These are phyloP conservation scores for Geodia barretti DNA, from an alignment of 37 sponge, comb jelly and placozoan species.

Conservation along the genomic window DNA sequence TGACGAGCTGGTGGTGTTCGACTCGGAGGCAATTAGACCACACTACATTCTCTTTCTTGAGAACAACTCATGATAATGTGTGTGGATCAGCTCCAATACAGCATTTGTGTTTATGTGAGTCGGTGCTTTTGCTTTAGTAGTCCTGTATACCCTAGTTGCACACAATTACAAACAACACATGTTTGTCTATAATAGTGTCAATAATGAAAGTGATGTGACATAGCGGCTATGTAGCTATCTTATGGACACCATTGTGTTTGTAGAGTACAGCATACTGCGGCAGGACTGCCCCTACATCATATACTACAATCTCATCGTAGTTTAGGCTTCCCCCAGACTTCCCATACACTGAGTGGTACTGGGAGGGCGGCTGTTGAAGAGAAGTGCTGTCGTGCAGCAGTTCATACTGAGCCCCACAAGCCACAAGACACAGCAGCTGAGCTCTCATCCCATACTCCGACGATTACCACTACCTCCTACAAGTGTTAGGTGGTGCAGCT, in stretches of 20 bases:
- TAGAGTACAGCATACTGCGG: slow-evolving; percentile 61
- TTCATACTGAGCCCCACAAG: slow-evolving; percentile 44
- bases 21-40: slow-evolving; percentile 36
- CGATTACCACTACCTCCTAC: too few relatives aligned
- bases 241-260: slow-evolving; percentile 54
- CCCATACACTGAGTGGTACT: slow-evolving; percentile 62
- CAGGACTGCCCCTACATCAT: slow-evolving; percentile 32
- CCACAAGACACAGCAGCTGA: slow-evolving; percentile 52
- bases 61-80: too few relatives aligned
- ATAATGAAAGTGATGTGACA: too few relatives aligned
- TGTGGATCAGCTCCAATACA: too few relatives aligned
- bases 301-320: slow-evolving; percentile 62
- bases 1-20: slow-evolving; percentile 62
- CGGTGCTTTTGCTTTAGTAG: too few relatives aligned
- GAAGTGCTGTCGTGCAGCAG: slow-evolving; percentile 15
- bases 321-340: slow-evolving; percentile 37
- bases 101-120: too few relatives aligned
- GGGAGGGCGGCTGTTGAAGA: slow-evolving; percentile 26
- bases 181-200: too few relatives aligned
- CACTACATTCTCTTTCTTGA: slow-evolving; percentile 54
- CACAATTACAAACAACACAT: too few relatives aligned
- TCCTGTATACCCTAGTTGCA: too few relatives aligned
- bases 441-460: slow-evolving; percentile 33
- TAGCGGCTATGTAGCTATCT: slow-evolving; percentile 64
- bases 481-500: too few relatives aligned